Conservation (phyloP, 2,113 vertebrate genomes). For the Pangasianodon gigas region DNA sequence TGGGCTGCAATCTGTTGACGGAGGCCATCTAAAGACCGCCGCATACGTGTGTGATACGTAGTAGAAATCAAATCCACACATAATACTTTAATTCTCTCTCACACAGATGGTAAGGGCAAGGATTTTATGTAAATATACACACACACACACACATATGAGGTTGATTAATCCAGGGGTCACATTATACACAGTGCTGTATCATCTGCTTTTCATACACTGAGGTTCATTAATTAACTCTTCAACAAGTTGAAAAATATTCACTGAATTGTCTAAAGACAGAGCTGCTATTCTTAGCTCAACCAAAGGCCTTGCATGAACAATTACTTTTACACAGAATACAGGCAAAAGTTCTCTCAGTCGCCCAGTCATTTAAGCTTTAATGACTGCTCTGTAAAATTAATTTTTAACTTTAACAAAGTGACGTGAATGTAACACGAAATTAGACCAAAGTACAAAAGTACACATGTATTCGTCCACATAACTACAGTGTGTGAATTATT, state of each 20-base stretch:
- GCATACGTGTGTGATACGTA: constrained; percentile 11
- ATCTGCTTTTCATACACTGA: neutral
- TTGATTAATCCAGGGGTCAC: neutral
- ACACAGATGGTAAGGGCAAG: constrained; percentile 24
- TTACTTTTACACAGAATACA: constrained; percentile 15
- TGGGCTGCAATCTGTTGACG: constrained; percentile 33
- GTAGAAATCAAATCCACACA: constrained; percentile 16
- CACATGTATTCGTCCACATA: neutral
- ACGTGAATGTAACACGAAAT: neutral
- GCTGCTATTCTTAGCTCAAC: neutral
- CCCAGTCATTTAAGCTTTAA: neutral
- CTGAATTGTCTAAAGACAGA: neutral
- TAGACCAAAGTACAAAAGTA: neutral
- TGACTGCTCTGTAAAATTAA: neutral
- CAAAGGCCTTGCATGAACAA: neutral
- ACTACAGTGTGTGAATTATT: neutral
- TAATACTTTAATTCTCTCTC: constrained; percentile 31
- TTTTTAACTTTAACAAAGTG: neutral
- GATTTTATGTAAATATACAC: neutral
- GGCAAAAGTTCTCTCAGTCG: neutral
- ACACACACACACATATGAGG: neutral
- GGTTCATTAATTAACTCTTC: neutral
- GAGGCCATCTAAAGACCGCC: constrained; percentile 24
- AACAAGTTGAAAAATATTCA: constrained; percentile 6
- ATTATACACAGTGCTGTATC: neutral